A percentile compares a stretch with the other conserved stretches of the same genome.
Evolutionary conservation across 2,797 vertebrate species (phyloP).

Genomic region (Anas capensis): DNA sequence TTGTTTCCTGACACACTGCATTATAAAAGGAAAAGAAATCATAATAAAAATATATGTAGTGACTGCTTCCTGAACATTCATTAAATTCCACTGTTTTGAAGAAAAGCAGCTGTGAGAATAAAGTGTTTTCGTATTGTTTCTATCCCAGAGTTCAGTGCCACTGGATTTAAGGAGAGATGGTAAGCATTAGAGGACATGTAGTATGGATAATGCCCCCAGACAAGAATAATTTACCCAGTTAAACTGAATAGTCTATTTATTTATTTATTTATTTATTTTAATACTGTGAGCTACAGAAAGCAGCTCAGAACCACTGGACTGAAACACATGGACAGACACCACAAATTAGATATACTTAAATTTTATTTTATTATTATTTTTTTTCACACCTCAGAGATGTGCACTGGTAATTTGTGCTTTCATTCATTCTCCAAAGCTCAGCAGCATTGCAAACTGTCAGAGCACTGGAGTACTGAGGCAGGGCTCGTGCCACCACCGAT

Average conservation of each 20-base stretch:
- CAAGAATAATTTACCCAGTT: background rate
- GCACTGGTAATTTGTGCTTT: background rate
- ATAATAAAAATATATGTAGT: background rate
- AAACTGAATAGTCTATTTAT: background rate
- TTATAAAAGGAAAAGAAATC: background rate
- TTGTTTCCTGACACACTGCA: background rate
- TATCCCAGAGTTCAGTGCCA: background rate
- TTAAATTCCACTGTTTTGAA: background rate
- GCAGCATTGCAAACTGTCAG: background rate
- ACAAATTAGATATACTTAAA: background rate
- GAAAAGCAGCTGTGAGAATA: background rate
- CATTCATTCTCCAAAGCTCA: background rate
- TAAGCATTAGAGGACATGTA: background rate
- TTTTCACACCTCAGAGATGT: background rate
- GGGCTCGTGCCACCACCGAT: background rate
- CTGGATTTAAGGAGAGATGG: background rate
- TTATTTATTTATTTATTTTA: background rate
- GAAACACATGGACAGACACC: background rate
- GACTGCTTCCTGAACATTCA: background rate
- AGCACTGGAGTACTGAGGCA: background rate
- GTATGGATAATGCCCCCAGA: background rate
- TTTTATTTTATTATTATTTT: background rate
- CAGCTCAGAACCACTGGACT: background rate
- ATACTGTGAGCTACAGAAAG: background rate
- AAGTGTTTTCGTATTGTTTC: background rate